Base-by-base conservation (phyloP, 2,113 vertebrate species). In the Mellivora capensis region DNA sequence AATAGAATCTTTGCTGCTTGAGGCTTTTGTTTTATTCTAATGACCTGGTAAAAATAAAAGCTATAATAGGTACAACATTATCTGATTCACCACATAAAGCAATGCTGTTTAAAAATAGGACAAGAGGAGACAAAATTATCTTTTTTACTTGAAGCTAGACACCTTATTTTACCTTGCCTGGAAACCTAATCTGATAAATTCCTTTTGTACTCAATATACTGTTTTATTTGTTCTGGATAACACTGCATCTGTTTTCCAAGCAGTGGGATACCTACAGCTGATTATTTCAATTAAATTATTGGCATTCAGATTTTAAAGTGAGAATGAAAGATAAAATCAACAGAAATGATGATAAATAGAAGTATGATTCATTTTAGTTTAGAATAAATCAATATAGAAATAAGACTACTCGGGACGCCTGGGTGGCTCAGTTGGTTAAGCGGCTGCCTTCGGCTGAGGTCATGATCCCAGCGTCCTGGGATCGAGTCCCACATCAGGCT, bases 41-140 rank as follows among this genome's bases (percentile, higher is more conserved):
- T 90, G 84, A 92, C 80, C 67, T 94, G 90, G 87, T 97, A 94
- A 96, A 97, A 97, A 96, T 96, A 98, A 97, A 91, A 90, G 91
- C 93, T 94, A 96, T 97, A 96, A 98, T 98, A 98, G 98, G 95
- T 94, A 97, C 97, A 97, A 96, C 94, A 98, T 97, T 98, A 95
- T 92, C 87, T 97, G 61, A 91, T 86, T 94, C 92, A 91, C 39
- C 59, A 77, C 79, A 96, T 15, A 98, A 97, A 96, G 80, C 69
- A 85, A 37, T 84, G 23, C 93, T 88, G 44, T 72, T 96, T 13
- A 69, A 98, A 97, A 96, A 97, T 57, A 91, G 82, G 72, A 98
- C 77, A 72, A 72, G 31, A 64, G 49, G 54, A 97, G 97, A 92
- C 34, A 52, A 96, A 96, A 94, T 86, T 71, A 81, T 93, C 61